Evolutionary conservation across 2,888 invertebrate species (phyloP).

Genomic region (Yponomeuta plumbellus): DNA sequence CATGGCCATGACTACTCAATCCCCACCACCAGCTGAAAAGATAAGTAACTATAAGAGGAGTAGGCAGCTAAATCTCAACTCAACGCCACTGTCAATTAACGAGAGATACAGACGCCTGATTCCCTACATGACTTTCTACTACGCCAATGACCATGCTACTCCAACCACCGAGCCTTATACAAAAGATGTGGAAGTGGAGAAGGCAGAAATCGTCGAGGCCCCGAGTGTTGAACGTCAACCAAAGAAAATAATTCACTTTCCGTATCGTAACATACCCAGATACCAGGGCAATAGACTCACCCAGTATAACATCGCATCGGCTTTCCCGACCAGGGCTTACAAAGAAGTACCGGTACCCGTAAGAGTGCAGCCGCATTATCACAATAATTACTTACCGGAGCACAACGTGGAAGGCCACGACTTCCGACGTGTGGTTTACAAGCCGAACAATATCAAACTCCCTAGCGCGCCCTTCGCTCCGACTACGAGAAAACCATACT

Average conservation of each 20-base stretch:
- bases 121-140: conserved; percentile 89
- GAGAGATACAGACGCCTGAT: conserved; percentile 86
- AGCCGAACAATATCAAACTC: conserved; percentile 38
- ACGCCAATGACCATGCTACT: conserved; percentile 76
- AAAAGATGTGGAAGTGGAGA: conserved; percentile 59
- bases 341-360: conserved; percentile 44
- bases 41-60: conserved; percentile 35
- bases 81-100: conserved; percentile 66
- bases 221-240: conserved; percentile 44
- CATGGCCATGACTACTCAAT: conserved; percentile 28
- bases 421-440: conserved; percentile 41
- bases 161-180: conserved; percentile 48
- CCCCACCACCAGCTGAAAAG: conserved; percentile 22
- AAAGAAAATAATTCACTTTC: conserved; percentile 48
- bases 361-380: conserved; percentile 39
- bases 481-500: conserved; percentile 47
- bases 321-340: conserved; percentile 62
- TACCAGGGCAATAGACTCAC: conserved; percentile 68
- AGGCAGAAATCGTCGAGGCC: conserved; percentile 57
- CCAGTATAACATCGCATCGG: conserved; percentile 65
- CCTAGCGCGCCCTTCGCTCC: conserved; percentile 36
- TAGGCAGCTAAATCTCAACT: conserved; percentile 35
- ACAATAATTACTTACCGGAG: conserved; percentile 42
- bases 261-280: conserved; percentile 58
- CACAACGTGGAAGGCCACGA: conserved; percentile 37